phyloP scores from a whole-genome alignment of 2,888 invertebrate species.

The Caenorhabditis doughertyi region DNA sequence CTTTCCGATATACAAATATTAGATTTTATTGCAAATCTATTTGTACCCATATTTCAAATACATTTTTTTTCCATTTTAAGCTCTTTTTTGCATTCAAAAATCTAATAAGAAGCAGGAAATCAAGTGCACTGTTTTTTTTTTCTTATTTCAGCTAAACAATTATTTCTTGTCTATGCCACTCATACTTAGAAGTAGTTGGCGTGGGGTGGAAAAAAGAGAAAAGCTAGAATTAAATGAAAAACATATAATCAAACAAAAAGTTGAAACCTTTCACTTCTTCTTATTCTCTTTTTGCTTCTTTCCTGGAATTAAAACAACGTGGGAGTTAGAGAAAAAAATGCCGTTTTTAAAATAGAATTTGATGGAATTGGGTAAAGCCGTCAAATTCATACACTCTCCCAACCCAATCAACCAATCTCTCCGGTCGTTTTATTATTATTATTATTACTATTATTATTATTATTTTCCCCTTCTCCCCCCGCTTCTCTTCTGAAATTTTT shows the following conservation, averaged over 20 bases:
- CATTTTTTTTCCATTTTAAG: too few relatives aligned
- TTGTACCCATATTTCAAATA: too few relatives aligned
- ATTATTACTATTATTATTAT: not conserved
- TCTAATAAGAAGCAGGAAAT: too few relatives aligned
- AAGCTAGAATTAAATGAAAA: not conserved
- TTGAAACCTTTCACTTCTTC: not conserved
- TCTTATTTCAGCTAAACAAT: constrained; percentile 3
- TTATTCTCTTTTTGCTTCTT: not conserved
- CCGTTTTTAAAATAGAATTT: too few relatives aligned
- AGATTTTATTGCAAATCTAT: too few relatives aligned
- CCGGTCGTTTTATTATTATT: not conserved
- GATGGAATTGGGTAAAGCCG: not conserved
- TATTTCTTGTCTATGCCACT: not conserved
- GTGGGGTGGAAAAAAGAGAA: not conserved
- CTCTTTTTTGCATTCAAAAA: too few relatives aligned
- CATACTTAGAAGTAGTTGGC: not conserved
- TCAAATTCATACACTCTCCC: not conserved
- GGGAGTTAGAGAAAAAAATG: too few relatives aligned
- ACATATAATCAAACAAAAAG: constrained; percentile 11
- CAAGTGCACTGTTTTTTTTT: not conserved
- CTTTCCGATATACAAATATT: too few relatives aligned
- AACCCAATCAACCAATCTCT: not conserved
- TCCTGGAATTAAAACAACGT: not conserved
- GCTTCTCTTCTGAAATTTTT: constrained; percentile 2
- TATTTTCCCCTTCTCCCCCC: too few relatives aligned